phyloP scores from a whole-genome alignment of 2,888 invertebrate genomes.

The Margaritifera margaritifera region DNA sequence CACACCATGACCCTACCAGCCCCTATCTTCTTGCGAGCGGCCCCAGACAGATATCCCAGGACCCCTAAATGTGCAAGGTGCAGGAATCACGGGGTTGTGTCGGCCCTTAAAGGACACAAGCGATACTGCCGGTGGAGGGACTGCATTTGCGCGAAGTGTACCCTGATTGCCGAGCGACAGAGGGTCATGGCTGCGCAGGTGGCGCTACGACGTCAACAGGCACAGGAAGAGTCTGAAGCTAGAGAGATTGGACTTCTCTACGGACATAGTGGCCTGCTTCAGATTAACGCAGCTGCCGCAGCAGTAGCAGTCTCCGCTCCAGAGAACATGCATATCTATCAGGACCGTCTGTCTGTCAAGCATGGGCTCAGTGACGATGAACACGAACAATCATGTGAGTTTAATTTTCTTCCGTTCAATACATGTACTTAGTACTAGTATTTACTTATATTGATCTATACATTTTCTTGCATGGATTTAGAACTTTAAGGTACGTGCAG shows the following conservation, averaged over 20 bases:
- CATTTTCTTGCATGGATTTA: too few relatives aligned
- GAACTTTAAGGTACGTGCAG: too few relatives aligned
- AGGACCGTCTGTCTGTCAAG: too few relatives aligned
- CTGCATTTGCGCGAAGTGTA: conserved; percentile 97
- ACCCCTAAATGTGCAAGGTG: conserved; percentile 98
- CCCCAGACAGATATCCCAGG: conserved; percentile 89
- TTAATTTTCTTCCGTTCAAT: too few relatives aligned
- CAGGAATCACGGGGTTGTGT: conserved; percentile 97
- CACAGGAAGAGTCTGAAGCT: conserved; percentile 97
- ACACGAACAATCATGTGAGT: too few relatives aligned
- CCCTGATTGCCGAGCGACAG: conserved; percentile 96
- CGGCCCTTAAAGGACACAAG: conserved; percentile 85
- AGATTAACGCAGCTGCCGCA: conserved; percentile 12
- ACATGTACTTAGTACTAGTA: too few relatives aligned
- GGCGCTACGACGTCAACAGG: conserved; percentile 94
- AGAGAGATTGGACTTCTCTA: conserved; percentile 91
- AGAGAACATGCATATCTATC: too few relatives aligned
- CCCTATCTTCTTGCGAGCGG: conserved; percentile 37
- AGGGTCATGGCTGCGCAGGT: conserved; percentile 99
- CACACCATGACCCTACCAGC: conserved; percentile 9
- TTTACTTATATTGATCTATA: too few relatives aligned
- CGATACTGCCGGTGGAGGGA: conserved; percentile 98
- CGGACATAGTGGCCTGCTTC: conserved; percentile 45
- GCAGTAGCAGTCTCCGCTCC: too few relatives aligned
- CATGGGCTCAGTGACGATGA: too few relatives aligned